Base-by-base conservation (phyloP, 2,797 vertebrate species). In the Crocodylus rhombifer region DNA sequence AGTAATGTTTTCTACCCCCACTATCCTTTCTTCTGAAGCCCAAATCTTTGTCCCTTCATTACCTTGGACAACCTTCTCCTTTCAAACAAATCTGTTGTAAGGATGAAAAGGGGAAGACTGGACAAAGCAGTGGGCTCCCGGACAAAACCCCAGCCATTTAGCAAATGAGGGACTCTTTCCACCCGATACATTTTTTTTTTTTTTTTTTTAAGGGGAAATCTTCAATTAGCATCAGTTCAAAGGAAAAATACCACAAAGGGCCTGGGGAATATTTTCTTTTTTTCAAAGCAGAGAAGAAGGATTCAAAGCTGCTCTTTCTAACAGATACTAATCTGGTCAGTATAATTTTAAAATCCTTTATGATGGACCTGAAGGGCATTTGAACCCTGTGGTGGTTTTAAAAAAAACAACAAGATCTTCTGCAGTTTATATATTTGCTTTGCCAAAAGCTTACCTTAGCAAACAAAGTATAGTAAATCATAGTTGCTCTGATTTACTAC, bases 101-200 rank as follows among this genome's bases (percentile, higher is more conserved):
- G 97, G 96, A 98, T 98, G 97, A 96, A 97, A 98, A 97, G 93
- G 92, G 97, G 97, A 92, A 96, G 94, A 87, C 25, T 10, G 97
- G 97, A 98, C 97, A 98, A 98, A 98, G 96, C 91, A 17, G 14
- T 80, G 60, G 82, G 92, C 87, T 96, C 86, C 85, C 87, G 90
- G 87, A 96, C 91, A 97, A 97, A 96, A 91, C 83, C 86, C 85
- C 88, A 93, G 96, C 97, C 97, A 97, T 96, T 98, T 97, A 97
- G 97, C 96, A 97, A 97, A 97, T 93, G 94, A 97, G 94, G 89
- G 67, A 92, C 97, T 98, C 97, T 97, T 98, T 98, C 97, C 95
- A 96, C 96, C 97, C 97, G 97, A 98, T 93, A 90, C 96, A 86
- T 86, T 97, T 42, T n/a, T n/a, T n/a, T n/a, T n/a, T n/a, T n/a